phyloP scores from a whole-genome alignment of 2,888 invertebrate species.

The Perizoma affinitatum region DNA sequence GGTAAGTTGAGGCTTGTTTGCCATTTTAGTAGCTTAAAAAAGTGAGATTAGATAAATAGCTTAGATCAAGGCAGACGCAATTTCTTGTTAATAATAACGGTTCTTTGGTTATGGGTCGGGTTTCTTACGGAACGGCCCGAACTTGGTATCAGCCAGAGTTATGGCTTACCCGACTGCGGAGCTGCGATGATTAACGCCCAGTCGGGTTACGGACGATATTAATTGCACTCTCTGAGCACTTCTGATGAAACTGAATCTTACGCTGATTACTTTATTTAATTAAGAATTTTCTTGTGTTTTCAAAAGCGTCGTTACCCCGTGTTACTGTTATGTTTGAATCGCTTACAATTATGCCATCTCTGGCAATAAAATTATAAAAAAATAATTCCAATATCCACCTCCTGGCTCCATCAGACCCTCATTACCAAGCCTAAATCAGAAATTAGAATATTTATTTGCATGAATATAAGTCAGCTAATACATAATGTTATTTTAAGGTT shows the following conservation, averaged over 20 bases:
- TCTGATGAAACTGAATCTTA: conserved; percentile 1
- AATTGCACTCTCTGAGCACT: conserved; percentile 1
- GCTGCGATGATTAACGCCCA: conserved; percentile 1
- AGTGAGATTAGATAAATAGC: neutral
- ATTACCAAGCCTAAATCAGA: too few relatives aligned
- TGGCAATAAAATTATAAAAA: too few relatives aligned
- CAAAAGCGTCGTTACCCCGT: neutral
- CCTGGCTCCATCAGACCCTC: too few relatives aligned
- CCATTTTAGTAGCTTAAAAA: neutral
- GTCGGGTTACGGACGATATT: conserved; percentile 9
- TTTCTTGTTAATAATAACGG: neutral
- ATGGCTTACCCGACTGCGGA: conserved; percentile 7
- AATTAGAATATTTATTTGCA: too few relatives aligned
- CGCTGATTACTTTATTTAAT: conserved; percentile 3
- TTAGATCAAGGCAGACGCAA: neutral
- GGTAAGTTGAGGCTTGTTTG: too few relatives aligned
- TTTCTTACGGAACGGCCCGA: conserved; percentile 4
- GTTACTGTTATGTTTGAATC: too few relatives aligned
- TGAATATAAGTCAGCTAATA: too few relatives aligned
- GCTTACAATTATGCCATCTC: too few relatives aligned
- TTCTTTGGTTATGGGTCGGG: neutral
- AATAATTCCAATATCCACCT: too few relatives aligned
- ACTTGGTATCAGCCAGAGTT: conserved; percentile 14
- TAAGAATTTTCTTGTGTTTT: neutral
- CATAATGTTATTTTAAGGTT: too few relatives aligned